These are phyloP conservation scores for Amblyornis subalaris DNA, from an alignment of 2,113 vertebrate species.

Conservation along the genomic window DNA sequence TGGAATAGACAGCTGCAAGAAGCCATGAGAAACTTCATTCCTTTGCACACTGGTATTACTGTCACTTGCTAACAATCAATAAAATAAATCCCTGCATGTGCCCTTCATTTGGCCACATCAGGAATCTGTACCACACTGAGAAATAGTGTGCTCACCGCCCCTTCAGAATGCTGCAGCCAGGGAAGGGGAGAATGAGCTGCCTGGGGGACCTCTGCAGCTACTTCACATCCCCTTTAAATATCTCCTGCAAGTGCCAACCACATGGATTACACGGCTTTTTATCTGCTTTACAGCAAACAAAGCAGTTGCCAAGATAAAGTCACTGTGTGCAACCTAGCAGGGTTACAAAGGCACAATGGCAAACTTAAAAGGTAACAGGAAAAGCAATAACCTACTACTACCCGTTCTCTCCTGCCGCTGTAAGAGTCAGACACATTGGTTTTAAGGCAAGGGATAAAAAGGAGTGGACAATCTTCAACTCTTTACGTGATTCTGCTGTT, in stretches of 20 bases:
- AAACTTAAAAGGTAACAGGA: neutral
- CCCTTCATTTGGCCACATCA: neutral
- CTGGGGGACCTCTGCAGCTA: neutral
- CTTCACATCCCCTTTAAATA: neutral
- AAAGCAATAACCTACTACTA: neutral
- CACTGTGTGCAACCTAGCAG: neutral
- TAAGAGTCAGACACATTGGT: neutral
- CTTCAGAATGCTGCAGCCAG: neutral
- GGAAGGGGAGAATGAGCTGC: neutral
- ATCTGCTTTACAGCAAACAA: conserved; percentile 37
- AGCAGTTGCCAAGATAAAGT: conserved; percentile 53
- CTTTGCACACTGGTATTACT: neutral
- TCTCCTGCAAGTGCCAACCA: neutral
- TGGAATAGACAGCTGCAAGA: neutral
- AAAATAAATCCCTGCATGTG: neutral
- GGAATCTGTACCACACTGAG: neutral
- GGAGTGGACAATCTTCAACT: neutral
- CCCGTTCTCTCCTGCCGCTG: neutral
- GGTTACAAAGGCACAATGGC: neutral
- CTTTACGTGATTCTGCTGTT: neutral
- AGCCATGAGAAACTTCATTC: neutral
- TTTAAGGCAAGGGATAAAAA: neutral
- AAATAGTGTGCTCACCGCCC: neutral
- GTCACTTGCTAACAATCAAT: neutral
- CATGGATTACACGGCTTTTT: conserved; percentile 1